Evolutionary conservation across 2,888 invertebrate genomes (phyloP).

Genomic region (Leptopilina drosophilae): DNA sequence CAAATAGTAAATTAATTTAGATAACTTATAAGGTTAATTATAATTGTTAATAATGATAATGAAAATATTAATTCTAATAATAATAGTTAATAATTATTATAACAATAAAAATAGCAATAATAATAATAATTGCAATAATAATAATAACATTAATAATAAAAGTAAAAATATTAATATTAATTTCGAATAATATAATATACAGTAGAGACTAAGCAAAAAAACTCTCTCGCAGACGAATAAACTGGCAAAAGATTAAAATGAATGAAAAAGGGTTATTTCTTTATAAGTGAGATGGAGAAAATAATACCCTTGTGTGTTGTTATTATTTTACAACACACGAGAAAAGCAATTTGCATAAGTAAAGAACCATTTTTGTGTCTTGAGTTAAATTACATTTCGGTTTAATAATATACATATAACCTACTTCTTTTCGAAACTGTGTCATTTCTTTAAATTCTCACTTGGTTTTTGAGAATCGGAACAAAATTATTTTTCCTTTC

Average conservation of each 20-base stretch:
- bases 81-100: too few species aligned
- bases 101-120: too few species aligned
- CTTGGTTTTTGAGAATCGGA: not conserved
- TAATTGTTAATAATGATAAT: too few species aligned
- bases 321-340: slow-evolving; percentile 44
- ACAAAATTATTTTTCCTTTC: not conserved
- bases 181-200: slow-evolving; percentile 48
- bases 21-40: too few species aligned
- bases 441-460: not conserved
- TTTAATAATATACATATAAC: slow-evolving; percentile 1
- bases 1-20: too few species aligned
- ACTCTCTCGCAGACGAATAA: not conserved
- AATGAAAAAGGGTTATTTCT: slow-evolving; percentile 52
- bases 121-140: slow-evolving; percentile 21
- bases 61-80: too few species aligned
- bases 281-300: slow-evolving; percentile 41
- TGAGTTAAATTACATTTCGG: not conserved
- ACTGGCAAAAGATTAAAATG: slow-evolving; percentile 37
- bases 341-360: slow-evolving; percentile 4
- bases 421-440: slow-evolving; percentile 1
- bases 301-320: slow-evolving; percentile 42
- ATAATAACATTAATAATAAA: too few species aligned
- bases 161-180: too few species aligned
- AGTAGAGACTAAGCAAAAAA: slow-evolving; percentile 46
- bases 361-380: not conserved